These are phyloP conservation scores for Apodemia duryi DNA, from an alignment of 2,888 invertebrate species.

Conservation along the genomic window DNA sequence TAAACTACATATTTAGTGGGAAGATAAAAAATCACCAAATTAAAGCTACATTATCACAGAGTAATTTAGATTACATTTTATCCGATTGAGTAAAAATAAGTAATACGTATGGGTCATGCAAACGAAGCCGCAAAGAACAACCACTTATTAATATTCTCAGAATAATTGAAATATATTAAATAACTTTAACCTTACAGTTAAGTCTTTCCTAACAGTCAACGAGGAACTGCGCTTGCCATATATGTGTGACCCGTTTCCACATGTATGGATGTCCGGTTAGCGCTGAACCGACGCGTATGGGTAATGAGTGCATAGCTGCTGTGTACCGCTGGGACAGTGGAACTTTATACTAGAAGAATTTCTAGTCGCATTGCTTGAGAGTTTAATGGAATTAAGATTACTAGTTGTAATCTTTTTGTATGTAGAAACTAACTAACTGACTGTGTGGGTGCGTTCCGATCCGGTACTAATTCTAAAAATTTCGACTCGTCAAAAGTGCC, in stretches of 20 bases:
- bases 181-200: neutral
- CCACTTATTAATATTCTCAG: too few relatives aligned
- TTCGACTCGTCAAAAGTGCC: too few relatives aligned
- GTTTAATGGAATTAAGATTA: neutral
- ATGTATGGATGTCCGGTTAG: conserved; percentile 68
- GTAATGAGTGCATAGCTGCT: conserved; percentile 49
- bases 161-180: neutral
- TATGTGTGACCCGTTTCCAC: conserved; percentile 60
- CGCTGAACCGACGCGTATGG: conserved; percentile 40
- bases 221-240: conserved; percentile 39
- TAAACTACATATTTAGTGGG: too few relatives aligned
- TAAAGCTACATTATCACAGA: too few relatives aligned
- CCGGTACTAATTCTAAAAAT: too few relatives aligned
- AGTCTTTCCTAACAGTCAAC: conserved; percentile 1
- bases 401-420: neutral
- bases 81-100: too few relatives aligned
- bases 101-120: too few relatives aligned
- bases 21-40: too few relatives aligned
- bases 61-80: too few relatives aligned
- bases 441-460: too few relatives aligned
- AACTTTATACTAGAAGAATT: neutral
- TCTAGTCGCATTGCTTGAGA: neutral
- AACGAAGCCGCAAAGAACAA: too few relatives aligned
- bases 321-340: conserved; percentile 18
- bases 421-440: too few relatives aligned